These are phyloP conservation scores for Pyrochroa serraticornis DNA, from an alignment of 2,888 invertebrate genomes.

Conservation along the genomic window DNA sequence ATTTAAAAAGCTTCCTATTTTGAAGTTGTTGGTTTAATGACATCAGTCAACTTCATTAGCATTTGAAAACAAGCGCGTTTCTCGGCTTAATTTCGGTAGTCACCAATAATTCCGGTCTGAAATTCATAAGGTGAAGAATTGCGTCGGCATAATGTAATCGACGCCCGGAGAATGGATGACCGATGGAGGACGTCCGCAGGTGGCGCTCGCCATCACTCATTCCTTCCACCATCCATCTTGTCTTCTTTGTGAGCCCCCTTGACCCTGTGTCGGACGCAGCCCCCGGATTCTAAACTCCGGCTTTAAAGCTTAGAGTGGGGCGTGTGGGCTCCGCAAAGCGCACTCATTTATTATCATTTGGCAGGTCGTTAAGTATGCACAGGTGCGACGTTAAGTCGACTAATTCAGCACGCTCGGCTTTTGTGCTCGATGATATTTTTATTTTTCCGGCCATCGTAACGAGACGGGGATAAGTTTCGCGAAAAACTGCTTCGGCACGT, in stretches of 20 bases:
- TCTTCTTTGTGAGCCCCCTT: conserved; percentile 37
- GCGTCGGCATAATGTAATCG: conserved; percentile 42
- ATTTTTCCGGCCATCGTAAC: no score
- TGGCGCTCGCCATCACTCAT: conserved; percentile 47
- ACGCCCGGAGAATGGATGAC: conserved; percentile 45
- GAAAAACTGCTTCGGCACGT: no score
- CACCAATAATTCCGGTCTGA: no score
- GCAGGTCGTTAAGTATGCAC: conserved; percentile 38
- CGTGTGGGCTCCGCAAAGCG: conserved; percentile 11
- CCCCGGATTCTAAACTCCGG: conserved; percentile 32
- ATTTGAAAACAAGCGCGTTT: no score
- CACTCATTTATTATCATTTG: conserved; percentile 38
- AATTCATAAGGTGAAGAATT: conserved; percentile 40
- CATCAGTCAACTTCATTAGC: no score
- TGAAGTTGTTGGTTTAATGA: no score
- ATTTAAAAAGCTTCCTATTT: no score
- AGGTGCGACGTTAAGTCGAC: conserved; percentile 27
- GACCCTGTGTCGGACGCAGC: conserved; percentile 27
- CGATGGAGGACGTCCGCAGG: conserved; percentile 47
- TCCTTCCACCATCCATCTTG: conserved; percentile 39
- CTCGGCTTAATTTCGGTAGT: no score
- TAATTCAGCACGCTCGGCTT: conserved; percentile 22
- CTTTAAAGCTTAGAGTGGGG: conserved; percentile 26
- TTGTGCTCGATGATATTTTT: no score
- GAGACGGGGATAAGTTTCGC: no score